Base-by-base conservation (phyloP, 2,113 vertebrate genomes). In the Malurus alboscapulatus region DNA sequence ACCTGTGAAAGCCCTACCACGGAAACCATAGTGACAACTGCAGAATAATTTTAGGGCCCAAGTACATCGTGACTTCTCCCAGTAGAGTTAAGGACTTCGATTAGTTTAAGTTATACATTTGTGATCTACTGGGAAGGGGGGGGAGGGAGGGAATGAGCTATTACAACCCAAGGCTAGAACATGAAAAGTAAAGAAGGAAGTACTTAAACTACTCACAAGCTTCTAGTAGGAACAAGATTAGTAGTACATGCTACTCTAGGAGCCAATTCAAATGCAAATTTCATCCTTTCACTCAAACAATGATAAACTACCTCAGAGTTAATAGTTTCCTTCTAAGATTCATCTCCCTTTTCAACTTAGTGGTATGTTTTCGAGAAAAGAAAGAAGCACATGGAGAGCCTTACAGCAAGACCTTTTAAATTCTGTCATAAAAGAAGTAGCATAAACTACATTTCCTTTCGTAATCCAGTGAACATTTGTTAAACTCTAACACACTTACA, bases 291-390 rank as follows among this genome's bases (percentile, higher is more conserved):
- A 98, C 98, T 98, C 97, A 98, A 98, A 99, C 98, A 99, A 98
- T 98, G 98, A 99, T 99, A 98, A 99, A 99, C 99, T 99, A 98
- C 98, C 98, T 98, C 97, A 96, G 98, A 99, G 99, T 99, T 99
- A 98, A 99, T 99, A 98, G 99, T 98, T 99, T 98, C 98, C 97
- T 98, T 98, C 98, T 98, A 98, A 98, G 98, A 98, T 98, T 98
- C 98, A 98, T 98, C 98, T 97, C 98, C 98, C 97, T 98, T 98
- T 99, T 99, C 98, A 98, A 98, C 95, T 87, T 97, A 97, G 98
- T 97, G 83, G 98, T 98, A 98, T 98, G 98, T 98, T 98, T 98
- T 96, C 88, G 29, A 97, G 97, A 97, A 97, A 96, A 98, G 97
- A 97, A 97, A 97, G 92, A 96, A 97, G 98, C 97, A 97, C 98